Base-by-base conservation (phyloP, 2,888 invertebrate genomes). In the Acanthosoma haemorrhoidale region DNA sequence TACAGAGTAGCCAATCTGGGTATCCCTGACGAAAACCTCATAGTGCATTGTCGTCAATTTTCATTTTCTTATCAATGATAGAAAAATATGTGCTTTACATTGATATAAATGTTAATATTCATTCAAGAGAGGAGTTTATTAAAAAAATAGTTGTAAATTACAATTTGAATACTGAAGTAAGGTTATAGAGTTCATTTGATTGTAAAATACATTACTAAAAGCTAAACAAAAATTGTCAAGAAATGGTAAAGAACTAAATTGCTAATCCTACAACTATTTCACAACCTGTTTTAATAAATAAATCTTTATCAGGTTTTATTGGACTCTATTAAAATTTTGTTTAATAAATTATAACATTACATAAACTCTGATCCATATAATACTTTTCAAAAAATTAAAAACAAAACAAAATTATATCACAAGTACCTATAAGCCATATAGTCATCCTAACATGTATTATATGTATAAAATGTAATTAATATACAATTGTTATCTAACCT, bases 381-480 rank as follows among this genome's bases (percentile, higher is more conserved):
- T n/a, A 43, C 21, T 13, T 21, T 43, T 25, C 18, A 51, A 51
- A 43, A 4, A 43, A 43, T 43, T 13, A 21, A 5, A 13, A 51
- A 51, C 25, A 25, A 51, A 51, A 51, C 18, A 59, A 34, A 29
- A 38, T 59, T 68, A 59, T 68, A 68, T 68, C 68, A 68, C 68
- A 68, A 59, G 59, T 68, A 68, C 21, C 68, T 68, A 68, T 59
- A 68, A 68, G 59, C 68, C 58, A 58, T 51, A 66, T 31, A 66
- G 34, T 29, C 51, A 67, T 32, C 57, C 67, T 67, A 67, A 32
- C 15, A 36, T 60, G 60, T 60, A 60, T 60, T 29, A 29, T 60
- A 60, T 36, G 60, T 60, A 60, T 60, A 60, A 60, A 60, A 60
- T 31, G 31, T 32, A 31, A n/a, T n/a, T n/a, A n/a, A 59, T 32